These are phyloP conservation scores for Colostygia pectinataria DNA, from an alignment of 2,888 invertebrate species.

Conservation along the genomic window DNA sequence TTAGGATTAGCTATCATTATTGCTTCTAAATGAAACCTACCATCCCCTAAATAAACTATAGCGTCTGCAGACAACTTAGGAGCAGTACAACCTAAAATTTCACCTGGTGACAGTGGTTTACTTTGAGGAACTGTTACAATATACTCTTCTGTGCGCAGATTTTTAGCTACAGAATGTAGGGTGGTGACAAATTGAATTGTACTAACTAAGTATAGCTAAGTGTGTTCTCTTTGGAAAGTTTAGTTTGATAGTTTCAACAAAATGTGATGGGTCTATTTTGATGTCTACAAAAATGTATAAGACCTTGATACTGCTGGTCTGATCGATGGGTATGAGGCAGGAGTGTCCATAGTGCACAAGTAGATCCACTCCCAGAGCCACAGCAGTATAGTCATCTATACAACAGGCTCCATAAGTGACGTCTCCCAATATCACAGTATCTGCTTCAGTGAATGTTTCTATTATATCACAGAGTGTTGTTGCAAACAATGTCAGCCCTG, in stretches of 20 bases:
- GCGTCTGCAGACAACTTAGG: slow-evolving; percentile 90
- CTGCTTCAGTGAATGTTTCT: slow-evolving; percentile 93
- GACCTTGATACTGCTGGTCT: slow-evolving; percentile 92
- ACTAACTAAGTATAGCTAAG: slow-evolving; percentile 94
- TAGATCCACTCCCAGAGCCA: slow-evolving; percentile 93
- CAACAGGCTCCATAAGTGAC: slow-evolving; percentile 99
- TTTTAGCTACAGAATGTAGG: slow-evolving; percentile 90
- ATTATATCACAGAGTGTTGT: slow-evolving; percentile 97
- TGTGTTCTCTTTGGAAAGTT: slow-evolving; percentile 86
- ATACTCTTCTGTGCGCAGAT: slow-evolving; percentile 87
- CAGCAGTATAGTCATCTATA: slow-evolving; percentile 97
- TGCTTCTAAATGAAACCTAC: slow-evolving; percentile 98
- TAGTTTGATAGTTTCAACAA: slow-evolving; percentile 92
- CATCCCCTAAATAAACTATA: slow-evolving; percentile 97
- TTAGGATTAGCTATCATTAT: slow-evolving; percentile 99
- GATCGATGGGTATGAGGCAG: slow-evolving; percentile 95
- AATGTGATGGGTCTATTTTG: slow-evolving; percentile 96
- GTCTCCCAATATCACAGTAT: slow-evolving; percentile 98
- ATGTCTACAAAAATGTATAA: slow-evolving; percentile 99
- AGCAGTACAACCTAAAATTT: slow-evolving; percentile 99
- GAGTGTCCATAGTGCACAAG: slow-evolving; percentile 99
- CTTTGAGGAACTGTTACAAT: slow-evolving; percentile 91
- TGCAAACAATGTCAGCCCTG: slow-evolving; percentile 93
- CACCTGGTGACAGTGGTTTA: slow-evolving; percentile 98
- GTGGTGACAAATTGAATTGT: slow-evolving; percentile 99